Evolutionary conservation across 2,113 vertebrate genomes (phyloP).

Genomic region (Vulpes vulpes): DNA sequence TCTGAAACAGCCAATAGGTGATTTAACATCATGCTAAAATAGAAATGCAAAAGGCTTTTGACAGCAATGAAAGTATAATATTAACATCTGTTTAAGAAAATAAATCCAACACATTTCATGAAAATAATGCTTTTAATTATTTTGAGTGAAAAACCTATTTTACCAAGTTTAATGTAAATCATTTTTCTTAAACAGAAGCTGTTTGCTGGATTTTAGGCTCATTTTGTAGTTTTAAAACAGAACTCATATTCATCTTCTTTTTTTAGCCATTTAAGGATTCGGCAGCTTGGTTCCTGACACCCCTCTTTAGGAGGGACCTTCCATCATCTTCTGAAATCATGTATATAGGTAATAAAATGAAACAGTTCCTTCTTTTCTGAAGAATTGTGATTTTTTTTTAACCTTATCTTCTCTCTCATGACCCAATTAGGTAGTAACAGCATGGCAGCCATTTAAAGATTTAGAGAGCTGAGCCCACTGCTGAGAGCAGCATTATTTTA

Average conservation of each 20-base stretch:
- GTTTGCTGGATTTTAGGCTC: neutral
- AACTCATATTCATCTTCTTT: neutral
- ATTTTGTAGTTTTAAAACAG: neutral
- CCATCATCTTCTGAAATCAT: neutral
- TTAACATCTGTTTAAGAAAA: conserved; percentile 11
- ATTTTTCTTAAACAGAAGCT: conserved; percentile 21
- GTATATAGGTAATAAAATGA: neutral
- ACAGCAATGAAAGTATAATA: neutral
- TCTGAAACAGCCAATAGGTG: neutral
- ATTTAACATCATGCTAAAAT: neutral
- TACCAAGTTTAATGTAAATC: neutral
- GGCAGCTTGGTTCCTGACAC: neutral
- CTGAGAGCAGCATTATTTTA: neutral
- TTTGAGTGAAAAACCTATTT: conserved; percentile 13
- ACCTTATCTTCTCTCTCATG: neutral
- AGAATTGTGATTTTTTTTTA: neutral
- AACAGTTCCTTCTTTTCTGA: neutral
- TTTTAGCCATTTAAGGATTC: neutral
- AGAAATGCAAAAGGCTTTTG: neutral
- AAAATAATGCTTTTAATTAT: conserved; percentile 81
- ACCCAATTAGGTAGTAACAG: neutral
- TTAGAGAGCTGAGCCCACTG: neutral
- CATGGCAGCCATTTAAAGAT: neutral
- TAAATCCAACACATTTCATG: conserved; percentile 32
- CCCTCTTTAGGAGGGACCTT: neutral